These are phyloP conservation scores for Oasisia sp. DNA, from an alignment of 2,888 invertebrate species.

Conservation along the genomic window DNA sequence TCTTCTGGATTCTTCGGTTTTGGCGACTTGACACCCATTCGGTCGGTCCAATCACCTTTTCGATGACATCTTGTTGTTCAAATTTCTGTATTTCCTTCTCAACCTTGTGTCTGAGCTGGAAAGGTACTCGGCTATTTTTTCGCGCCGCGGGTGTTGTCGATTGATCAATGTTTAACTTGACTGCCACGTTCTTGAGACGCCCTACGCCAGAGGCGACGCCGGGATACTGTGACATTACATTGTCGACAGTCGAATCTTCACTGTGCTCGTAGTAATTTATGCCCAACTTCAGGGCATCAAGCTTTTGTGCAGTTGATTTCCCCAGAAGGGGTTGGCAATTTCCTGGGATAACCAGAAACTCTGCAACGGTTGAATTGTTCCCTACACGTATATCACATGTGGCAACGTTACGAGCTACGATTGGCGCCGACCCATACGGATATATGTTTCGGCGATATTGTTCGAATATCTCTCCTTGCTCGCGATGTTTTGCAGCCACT, in stretches of 20 bases:
- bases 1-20: too few species aligned
- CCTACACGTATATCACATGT: too few species aligned
- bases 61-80: conserved; percentile 41
- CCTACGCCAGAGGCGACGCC: background rate
- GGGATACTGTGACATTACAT: background rate
- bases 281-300: background rate
- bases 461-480: too few species aligned
- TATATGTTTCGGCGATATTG: too few species aligned
- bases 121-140: background rate
- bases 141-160: conserved; percentile 8
- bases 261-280: background rate
- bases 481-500: too few species aligned
- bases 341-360: background rate
- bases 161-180: background rate
- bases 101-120: conserved; percentile 34
- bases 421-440: too few species aligned
- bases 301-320: background rate
- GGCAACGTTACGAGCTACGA: too few species aligned
- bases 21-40: too few species aligned
- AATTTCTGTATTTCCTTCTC: conserved; percentile 40
- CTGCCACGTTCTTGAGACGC: background rate
- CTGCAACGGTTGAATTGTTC: too few species aligned
- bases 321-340: background rate
- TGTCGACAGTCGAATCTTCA: background rate
- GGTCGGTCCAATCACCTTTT: too few species aligned